Conservation (phyloP, 2,888 invertebrate species). For the Morpho deidamia region DNA sequence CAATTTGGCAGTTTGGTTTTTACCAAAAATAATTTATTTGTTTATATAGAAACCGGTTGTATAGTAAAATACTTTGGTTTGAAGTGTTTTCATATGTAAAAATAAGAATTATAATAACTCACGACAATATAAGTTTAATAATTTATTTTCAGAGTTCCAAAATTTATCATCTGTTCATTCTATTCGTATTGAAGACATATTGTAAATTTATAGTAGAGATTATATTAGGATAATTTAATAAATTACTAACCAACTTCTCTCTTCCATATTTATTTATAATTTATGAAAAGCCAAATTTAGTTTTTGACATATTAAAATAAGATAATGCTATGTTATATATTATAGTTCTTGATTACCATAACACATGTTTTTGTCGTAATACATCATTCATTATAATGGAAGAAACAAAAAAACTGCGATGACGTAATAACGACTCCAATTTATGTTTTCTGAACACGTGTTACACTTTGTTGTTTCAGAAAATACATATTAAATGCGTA, state of each 20-base stretch:
- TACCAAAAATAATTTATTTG: too few species aligned
- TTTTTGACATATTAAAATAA: slow-evolving; percentile 14
- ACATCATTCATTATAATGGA: slow-evolving; percentile 21
- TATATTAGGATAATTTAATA: neutral
- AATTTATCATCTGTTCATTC: neutral
- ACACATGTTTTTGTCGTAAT: slow-evolving; percentile 20
- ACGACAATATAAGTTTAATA: too few species aligned
- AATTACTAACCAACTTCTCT: slow-evolving; percentile 8
- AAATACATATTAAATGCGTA: slow-evolving; percentile 38
- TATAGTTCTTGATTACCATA: slow-evolving; percentile 17
- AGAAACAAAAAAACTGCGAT: slow-evolving; percentile 25
- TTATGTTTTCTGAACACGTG: slow-evolving; percentile 40
- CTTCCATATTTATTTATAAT: slow-evolving; percentile 10
- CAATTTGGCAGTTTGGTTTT: too few species aligned
- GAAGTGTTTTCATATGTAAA: too few species aligned
- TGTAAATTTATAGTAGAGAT: too few species aligned
- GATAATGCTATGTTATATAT: slow-evolving; percentile 4
- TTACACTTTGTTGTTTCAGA: slow-evolving; percentile 49
- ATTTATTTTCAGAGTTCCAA: too few species aligned
- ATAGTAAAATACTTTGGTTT: too few species aligned
- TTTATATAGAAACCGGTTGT: too few species aligned
- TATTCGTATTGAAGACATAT: slow-evolving; percentile 4
- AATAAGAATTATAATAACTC: too few species aligned
- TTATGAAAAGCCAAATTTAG: slow-evolving; percentile 11
- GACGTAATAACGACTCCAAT: slow-evolving; percentile 41